These are phyloP conservation scores for Nomada flava DNA, from an alignment of 2,888 invertebrate genomes.

Conservation along the genomic window DNA sequence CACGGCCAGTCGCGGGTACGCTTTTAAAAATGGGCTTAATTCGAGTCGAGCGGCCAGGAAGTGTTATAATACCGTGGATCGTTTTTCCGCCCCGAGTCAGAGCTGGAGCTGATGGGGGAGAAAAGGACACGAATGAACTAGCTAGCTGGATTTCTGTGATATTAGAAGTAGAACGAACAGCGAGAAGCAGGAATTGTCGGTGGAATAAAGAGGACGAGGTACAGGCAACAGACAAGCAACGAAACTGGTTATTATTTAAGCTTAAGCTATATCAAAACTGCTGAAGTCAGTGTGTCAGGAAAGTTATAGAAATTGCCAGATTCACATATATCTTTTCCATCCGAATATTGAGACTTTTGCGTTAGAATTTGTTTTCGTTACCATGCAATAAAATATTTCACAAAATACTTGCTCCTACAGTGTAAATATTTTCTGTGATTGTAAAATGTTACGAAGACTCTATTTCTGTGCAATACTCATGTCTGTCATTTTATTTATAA, in stretches of 20 bases:
- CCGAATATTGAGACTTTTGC: too few species aligned
- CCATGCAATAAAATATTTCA: too few species aligned
- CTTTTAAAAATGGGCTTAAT: slow-evolving; percentile 66
- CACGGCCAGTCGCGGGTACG: slow-evolving; percentile 5
- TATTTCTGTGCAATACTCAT: too few species aligned
- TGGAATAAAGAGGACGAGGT: not conserved
- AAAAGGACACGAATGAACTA: slow-evolving; percentile 19
- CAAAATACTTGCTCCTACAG: too few species aligned
- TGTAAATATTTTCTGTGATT: too few species aligned
- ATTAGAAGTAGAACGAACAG: slow-evolving; percentile 58
- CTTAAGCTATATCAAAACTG: not conserved
- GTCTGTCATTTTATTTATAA: too few species aligned
- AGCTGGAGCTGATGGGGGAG: not conserved
- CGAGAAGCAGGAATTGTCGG: slow-evolving; percentile 36
- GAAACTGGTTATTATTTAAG: not conserved
- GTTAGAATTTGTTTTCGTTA: too few species aligned
- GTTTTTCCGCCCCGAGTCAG: slow-evolving; percentile 38
- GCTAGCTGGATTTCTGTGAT: slow-evolving; percentile 53
- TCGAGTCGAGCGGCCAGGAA: slow-evolving; percentile 53
- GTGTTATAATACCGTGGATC: slow-evolving; percentile 63
- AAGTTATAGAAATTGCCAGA: too few species aligned
- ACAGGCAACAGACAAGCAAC: not conserved
- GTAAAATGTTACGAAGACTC: too few species aligned
- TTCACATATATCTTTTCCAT: too few species aligned
- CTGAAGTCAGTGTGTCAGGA: too few species aligned